These are phyloP conservation scores for Porphyrio hochstetteri DNA, from an alignment of 2,113 vertebrate genomes.

Conservation along the genomic window DNA sequence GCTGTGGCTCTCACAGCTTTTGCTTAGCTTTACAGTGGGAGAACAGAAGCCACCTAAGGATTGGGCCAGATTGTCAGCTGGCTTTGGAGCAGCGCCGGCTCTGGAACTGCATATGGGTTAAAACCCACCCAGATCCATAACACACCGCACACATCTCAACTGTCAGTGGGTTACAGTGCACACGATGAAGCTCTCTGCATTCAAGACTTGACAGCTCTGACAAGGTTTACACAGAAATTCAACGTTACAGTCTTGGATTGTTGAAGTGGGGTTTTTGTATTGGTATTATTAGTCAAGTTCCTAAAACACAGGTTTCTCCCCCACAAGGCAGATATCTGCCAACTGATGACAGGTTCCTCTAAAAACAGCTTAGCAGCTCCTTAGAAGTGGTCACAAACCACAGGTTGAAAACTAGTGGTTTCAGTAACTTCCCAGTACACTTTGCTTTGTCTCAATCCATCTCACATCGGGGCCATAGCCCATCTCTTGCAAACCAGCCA, in stretches of 20 bases:
- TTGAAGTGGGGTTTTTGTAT: neutral
- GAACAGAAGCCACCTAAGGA: neutral
- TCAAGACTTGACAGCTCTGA: neutral
- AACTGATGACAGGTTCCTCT: neutral
- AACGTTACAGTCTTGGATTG: neutral
- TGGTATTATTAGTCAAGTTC: neutral
- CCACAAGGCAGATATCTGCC: neutral
- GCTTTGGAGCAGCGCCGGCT: neutral
- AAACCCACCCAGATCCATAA: neutral
- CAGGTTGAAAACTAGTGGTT: neutral
- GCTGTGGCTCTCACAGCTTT: neutral
- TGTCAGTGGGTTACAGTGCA: fast-evolving
- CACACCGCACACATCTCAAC: neutral
- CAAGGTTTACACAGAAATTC: neutral
- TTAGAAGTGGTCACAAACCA: neutral
- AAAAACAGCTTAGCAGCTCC: neutral
- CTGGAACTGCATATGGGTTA: neutral
- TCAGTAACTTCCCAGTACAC: neutral
- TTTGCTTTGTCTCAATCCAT: neutral
- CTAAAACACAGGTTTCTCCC: neutral
- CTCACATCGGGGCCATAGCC: neutral
- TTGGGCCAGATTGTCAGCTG: neutral
- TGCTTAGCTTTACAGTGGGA: neutral
- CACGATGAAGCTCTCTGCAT: neutral
- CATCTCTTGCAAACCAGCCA: neutral